Conservation (phyloP, 2,888 invertebrate species). For the Epicampocera succincta region DNA sequence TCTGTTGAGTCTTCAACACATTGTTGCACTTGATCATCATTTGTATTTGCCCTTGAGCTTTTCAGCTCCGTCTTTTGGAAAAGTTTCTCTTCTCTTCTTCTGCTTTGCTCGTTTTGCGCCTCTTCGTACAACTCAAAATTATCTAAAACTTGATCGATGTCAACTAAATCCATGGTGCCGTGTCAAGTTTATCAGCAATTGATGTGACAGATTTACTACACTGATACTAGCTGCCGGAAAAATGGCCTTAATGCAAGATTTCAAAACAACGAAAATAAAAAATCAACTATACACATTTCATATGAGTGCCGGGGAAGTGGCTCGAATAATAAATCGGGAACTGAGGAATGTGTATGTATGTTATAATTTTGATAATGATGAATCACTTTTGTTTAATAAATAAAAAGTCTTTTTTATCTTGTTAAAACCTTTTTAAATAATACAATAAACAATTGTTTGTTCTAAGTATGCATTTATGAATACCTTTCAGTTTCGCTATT, state of each 20-base stretch:
- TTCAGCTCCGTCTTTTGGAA: constrained; percentile 38
- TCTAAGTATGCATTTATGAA: too few species aligned
- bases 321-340: constrained; percentile 9
- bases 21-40: constrained; percentile 70
- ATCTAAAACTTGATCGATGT: constrained; percentile 92
- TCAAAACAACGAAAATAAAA: constrained; percentile 27
- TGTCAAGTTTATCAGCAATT: constrained; percentile 11
- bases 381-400: constrained; percentile 62
- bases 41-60: constrained; percentile 45
- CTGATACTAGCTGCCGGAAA: constrained; percentile 42
- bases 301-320: constrained; percentile 29
- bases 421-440: too few species aligned
- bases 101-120: constrained; percentile 76
- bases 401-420: not conserved
- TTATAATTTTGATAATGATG: constrained; percentile 53
- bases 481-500: too few species aligned
- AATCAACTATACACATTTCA: constrained; percentile 32
- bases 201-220: constrained; percentile 29
- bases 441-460: too few species aligned
- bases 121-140: constrained; percentile 92
- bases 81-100: constrained; percentile 49
- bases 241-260: constrained; percentile 11
- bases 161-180: constrained; percentile 83
- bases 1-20: constrained; percentile 73
- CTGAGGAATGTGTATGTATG: constrained; percentile 2